Conservation (phyloP, 2,888 invertebrate genomes). For the Stratiomys singularior region DNA sequence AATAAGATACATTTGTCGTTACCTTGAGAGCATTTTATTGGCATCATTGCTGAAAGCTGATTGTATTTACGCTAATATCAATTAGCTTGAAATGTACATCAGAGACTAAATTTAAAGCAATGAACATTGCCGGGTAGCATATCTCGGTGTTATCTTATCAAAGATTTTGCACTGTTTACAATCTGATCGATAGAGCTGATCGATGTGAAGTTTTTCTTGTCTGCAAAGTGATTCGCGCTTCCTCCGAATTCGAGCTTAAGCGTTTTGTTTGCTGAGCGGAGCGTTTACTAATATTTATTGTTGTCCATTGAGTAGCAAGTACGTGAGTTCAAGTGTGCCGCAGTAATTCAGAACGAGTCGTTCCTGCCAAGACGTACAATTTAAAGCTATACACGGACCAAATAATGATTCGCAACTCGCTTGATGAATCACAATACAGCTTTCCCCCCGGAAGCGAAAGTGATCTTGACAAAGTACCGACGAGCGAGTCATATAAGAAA, state of each 20-base stretch:
- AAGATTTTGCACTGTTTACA: conserved; percentile 37
- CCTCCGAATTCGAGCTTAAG: background rate
- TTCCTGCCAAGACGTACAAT: too few species aligned
- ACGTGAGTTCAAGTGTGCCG: background rate
- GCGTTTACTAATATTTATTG: background rate
- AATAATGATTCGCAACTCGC: conserved; percentile 17
- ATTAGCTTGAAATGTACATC: background rate
- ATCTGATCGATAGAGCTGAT: conserved; percentile 12
- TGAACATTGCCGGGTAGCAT: background rate
- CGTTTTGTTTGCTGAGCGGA: background rate
- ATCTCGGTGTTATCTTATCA: conserved; percentile 39
- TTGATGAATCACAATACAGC: background rate
- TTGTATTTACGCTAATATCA: background rate
- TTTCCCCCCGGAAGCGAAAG: background rate
- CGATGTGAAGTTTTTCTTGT: background rate
- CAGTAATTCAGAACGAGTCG: background rate
- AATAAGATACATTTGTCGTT: too few species aligned
- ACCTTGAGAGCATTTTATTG: too few species aligned
- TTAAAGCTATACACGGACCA: background rate
- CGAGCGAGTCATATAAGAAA: background rate
- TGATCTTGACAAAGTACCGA: conserved; percentile 2
- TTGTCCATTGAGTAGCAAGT: background rate
- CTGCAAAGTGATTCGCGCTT: background rate
- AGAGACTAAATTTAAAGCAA: conserved; percentile 19
- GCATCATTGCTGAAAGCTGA: too few species aligned